Conservation (phyloP, 2,888 invertebrate genomes). For the Diarsia rubi region DNA sequence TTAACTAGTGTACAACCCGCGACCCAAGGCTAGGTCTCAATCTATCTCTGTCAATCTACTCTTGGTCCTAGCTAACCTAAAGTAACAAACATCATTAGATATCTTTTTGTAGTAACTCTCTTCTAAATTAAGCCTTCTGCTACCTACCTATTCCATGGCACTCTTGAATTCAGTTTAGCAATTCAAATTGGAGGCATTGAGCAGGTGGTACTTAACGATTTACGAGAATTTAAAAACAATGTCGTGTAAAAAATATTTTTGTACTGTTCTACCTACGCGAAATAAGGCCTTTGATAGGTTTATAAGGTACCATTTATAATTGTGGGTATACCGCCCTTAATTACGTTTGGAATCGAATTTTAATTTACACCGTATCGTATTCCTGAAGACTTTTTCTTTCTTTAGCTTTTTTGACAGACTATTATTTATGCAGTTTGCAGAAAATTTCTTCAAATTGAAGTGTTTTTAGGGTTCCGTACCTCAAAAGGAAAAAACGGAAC, state of each 20-base stretch:
- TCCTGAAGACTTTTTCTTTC: background rate
- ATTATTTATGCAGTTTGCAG: background rate
- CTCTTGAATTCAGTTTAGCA: slow-evolving; percentile 59
- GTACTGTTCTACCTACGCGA: slow-evolving; percentile 21
- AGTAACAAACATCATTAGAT: background rate
- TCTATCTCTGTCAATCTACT: background rate
- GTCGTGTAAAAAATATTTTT: slow-evolving; percentile 49
- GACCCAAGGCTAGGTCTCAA: no score
- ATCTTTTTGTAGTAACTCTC: background rate
- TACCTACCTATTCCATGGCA: rapidly evolving
- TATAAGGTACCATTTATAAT: background rate
- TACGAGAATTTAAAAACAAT: slow-evolving; percentile 62
- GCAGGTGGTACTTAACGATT: slow-evolving; percentile 62
- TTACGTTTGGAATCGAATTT: background rate
- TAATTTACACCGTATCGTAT: background rate
- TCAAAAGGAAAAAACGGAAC: no score
- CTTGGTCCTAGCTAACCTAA: background rate
- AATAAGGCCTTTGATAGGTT: slow-evolving; percentile 20
- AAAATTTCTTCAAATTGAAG: background rate
- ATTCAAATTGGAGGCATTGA: slow-evolving; percentile 62
- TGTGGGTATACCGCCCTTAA: background rate
- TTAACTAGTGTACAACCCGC: no score
- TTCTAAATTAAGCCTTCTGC: slow-evolving; percentile 31
- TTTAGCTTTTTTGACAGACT: background rate
- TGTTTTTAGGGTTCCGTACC: no score